Conservation (phyloP, 1,140 invertebrate genomes). For the Hyposmocoma kahamanoa region DNA sequence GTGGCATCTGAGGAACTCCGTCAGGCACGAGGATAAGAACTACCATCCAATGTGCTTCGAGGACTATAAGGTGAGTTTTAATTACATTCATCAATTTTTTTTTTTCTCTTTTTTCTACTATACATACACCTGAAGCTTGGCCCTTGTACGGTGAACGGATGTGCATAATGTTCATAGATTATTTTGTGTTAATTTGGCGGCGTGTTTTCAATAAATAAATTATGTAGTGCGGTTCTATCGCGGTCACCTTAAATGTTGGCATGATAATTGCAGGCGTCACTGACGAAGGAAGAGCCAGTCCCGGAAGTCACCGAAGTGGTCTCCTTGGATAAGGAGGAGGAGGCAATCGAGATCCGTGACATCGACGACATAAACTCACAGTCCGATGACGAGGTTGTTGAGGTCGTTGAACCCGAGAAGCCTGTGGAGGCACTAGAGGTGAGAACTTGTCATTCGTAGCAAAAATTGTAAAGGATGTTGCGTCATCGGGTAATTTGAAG, state of each 20-base stretch:
- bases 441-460: no score
- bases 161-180: no score
- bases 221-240: no score
- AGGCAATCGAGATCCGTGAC: constrained; percentile 53
- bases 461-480: no score
- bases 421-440: constrained; percentile 8
- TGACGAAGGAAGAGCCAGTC: constrained; percentile 56
- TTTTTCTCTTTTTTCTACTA: not conserved
- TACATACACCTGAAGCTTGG: no score
- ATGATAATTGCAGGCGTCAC: constrained; percentile 34
- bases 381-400: constrained; percentile 74
- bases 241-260: no score
- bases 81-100: not conserved
- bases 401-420: constrained; percentile 57
- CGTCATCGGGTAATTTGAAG: no score
- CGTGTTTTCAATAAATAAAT: no score
- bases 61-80: constrained; percentile 83
- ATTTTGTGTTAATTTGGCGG: no score
- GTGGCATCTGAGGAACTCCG: constrained; percentile 92
- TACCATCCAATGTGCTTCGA: constrained; percentile 95
- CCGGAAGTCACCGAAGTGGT: constrained; percentile 32
- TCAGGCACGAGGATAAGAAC: constrained; percentile 84
- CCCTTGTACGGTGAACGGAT: no score
- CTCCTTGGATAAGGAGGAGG: constrained; percentile 30
- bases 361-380: constrained; percentile 69